Conservation (phyloP, 2,888 invertebrate species). For the Tiliacea aurago region DNA sequence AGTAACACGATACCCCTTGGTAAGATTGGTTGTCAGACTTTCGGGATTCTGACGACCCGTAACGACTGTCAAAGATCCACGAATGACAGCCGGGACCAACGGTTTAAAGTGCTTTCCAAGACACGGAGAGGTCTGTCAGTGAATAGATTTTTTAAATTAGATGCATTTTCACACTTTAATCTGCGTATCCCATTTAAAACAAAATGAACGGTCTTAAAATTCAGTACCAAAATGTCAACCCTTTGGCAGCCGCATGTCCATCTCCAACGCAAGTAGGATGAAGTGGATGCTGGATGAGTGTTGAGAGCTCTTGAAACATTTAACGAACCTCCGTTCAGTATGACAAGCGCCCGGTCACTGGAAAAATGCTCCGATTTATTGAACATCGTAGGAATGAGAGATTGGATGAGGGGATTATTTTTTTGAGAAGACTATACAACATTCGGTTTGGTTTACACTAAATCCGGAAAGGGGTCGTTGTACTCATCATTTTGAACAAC, state of each 20-base stretch:
- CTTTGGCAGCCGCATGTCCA: conserved; percentile 49
- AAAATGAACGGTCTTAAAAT: not conserved
- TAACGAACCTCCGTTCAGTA: conserved; percentile 69
- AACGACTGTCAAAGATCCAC: too few species aligned
- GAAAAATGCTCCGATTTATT: conserved; percentile 35
- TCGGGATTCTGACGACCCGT: too few species aligned
- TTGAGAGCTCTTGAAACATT: conserved; percentile 69
- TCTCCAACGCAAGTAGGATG: conserved; percentile 31
- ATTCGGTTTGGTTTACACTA: too few species aligned
- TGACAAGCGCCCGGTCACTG: conserved; percentile 17
- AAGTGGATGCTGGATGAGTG: conserved; percentile 31
- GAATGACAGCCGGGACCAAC: too few species aligned
- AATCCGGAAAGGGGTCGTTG: too few species aligned
- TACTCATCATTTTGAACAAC: too few species aligned
- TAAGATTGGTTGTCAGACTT: too few species aligned
- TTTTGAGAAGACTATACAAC: not conserved
- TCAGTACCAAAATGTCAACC: conserved; percentile 15
- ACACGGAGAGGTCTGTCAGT: too few species aligned
- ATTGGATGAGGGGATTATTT: not conserved
- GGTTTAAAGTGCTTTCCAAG: too few species aligned
- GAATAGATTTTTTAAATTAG: too few species aligned
- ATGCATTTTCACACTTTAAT: not conserved
- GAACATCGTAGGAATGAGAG: not conserved
- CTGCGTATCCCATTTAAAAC: not conserved
- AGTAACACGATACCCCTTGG: too few species aligned